Evolutionary conservation across 2,888 invertebrate genomes (phyloP).

Genomic region (Maniola hyperantus): DNA sequence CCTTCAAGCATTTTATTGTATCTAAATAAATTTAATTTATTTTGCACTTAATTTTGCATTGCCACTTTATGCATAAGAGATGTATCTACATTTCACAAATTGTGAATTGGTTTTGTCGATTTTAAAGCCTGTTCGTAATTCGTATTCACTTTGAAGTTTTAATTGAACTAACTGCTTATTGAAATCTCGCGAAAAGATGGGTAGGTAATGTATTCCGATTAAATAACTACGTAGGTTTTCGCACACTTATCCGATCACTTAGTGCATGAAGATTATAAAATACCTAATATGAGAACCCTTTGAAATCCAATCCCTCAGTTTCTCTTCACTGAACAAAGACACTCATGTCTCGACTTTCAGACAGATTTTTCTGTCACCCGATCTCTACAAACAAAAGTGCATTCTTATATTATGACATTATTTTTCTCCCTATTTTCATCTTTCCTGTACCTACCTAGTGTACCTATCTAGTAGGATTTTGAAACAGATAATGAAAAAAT

Average conservation of each 20-base stretch:
- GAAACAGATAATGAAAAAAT: neutral
- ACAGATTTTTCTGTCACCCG: conserved; percentile 2
- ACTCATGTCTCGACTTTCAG: neutral
- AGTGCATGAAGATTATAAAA: neutral
- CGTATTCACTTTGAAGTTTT: too few species aligned
- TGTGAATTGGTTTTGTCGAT: too few species aligned
- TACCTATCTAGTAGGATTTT: neutral
- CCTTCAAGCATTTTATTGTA: too few species aligned
- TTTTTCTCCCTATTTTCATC: neutral
- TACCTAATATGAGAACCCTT: neutral
- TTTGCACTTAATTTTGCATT: too few species aligned
- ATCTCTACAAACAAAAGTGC: neutral
- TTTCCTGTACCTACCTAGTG: neutral
- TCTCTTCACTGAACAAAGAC: conserved; percentile 6
- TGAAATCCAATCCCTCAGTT: neutral
- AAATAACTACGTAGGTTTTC: neutral
- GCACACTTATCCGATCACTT: neutral
- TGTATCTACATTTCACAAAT: too few species aligned
- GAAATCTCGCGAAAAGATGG: neutral
- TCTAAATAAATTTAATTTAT: too few species aligned
- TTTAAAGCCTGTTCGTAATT: too few species aligned
- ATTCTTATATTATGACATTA: neutral
- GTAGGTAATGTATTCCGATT: neutral
- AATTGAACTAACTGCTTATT: too few species aligned
- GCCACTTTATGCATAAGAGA: too few species aligned